These are phyloP conservation scores for Ascidia mentula DNA, from an alignment of 23 tunicate species.

Conservation along the genomic window DNA sequence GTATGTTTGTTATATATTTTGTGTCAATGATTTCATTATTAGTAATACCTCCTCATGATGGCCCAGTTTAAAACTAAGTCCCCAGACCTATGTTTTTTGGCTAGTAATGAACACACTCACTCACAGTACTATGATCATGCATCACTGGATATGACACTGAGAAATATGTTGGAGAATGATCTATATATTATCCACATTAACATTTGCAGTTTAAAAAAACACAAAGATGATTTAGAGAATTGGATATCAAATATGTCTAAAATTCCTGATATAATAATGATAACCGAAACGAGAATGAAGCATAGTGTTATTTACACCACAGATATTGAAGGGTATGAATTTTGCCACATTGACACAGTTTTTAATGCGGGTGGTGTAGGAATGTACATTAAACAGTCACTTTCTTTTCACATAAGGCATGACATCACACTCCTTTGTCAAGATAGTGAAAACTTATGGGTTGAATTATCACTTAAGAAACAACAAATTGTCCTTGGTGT, in stretches of 20 bases:
- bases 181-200: conserved; percentile 14
- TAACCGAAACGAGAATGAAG: background rate
- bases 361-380: conserved; percentile 20
- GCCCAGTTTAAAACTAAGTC: no score
- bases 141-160: background rate
- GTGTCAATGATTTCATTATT: background rate
- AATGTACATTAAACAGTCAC: conserved; percentile 16
- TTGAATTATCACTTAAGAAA: background rate
- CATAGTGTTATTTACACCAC: background rate
- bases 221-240: background rate
- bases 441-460: conserved; percentile 9
- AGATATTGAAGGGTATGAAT: conserved; percentile 5
- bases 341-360: background rate
- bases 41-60: no score
- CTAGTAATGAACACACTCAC: background rate
- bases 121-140: background rate
- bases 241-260: background rate
- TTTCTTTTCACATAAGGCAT: background rate
- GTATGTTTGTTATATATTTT: background rate
- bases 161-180: background rate
- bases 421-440: background rate
- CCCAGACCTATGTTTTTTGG: background rate
- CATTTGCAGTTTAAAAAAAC: conserved; percentile 10
- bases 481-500: background rate
- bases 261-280: conserved; percentile 10